Base-by-base conservation (phyloP, 2,797 vertebrate genomes). In the Rhadinocentrus ornatus region DNA sequence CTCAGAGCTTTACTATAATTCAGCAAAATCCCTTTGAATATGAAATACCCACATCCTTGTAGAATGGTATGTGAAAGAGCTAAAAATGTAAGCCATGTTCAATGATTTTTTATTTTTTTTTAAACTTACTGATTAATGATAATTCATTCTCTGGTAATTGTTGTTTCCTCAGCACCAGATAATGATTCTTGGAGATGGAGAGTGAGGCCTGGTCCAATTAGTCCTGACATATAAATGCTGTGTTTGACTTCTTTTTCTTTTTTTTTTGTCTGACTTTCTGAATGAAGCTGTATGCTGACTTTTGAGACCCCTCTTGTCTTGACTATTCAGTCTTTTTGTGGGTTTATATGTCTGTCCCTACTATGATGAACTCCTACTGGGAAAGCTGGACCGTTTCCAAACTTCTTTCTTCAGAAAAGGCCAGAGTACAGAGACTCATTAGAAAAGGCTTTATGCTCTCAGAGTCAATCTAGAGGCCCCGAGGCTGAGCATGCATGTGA, bases 371-470 rank as follows among this genome's bases (percentile, higher is more conserved):
- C 81, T 76, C 83, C 75, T 56, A 64, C 59, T 77, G 77, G 72
- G 86, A 83, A 73, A 0, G 59, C 71, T 89, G 88, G 90, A 83
- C 66, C 62, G 15, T 69, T 64, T 91, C 85, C 87, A 91, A 83
- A 77, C 69, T 66, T 81, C 68, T 81, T 82, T 82, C 69, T 85
- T 64, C 54, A 66, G 46, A 76, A 62, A 77, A 41, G 13, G 67
- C 66, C 78, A 58, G 64, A 77, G 69, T 2, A 50, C 79, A 85
- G 81, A 85, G 84, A 78, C 62, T 81, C 85, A 89, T 88, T 83
- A 90, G 69, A 85, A 73, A 79, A 62, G 80, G 78, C 85, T 90
- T 92, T 89, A 81, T 81, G 70, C 35, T 77, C 73, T 81, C 69
- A 73, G 69, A 83, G 66, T 81, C 71, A 63, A 46, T 78, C 72